Conservation (phyloP, 2,797 vertebrate species). For the Oreochromis grahami region DNA sequence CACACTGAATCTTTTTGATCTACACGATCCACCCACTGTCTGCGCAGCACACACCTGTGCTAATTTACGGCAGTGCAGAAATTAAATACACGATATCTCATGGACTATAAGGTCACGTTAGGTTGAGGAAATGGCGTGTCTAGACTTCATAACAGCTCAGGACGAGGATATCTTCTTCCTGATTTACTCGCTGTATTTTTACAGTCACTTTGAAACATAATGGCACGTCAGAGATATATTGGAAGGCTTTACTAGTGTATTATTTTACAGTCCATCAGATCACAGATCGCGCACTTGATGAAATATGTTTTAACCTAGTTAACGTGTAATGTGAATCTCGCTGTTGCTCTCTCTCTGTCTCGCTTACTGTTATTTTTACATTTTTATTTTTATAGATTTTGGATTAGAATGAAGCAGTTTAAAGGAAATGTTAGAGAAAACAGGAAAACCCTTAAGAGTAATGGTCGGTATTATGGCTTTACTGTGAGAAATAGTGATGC, state of each 20-base stretch:
- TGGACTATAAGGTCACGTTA: constrained; percentile 19
- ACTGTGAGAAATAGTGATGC: neutral
- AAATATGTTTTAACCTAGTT: constrained; percentile 34
- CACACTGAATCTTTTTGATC: constrained; percentile 50
- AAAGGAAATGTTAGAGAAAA: constrained; percentile 2
- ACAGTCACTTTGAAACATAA: constrained; percentile 41
- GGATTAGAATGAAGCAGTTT: constrained; percentile 19
- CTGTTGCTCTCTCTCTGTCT: neutral
- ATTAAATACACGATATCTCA: constrained; percentile 38
- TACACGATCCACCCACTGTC: constrained; percentile 43
- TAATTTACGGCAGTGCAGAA: constrained; percentile 34
- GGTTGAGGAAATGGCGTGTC: constrained; percentile 45
- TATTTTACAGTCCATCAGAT: constrained; percentile 49
- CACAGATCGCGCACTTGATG: constrained; percentile 10
- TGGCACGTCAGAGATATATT: constrained; percentile 30
- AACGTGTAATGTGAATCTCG: constrained; percentile 11
- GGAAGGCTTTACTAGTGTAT: constrained; percentile 38
- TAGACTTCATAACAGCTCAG: constrained; percentile 34
- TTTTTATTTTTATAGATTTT: neutral
- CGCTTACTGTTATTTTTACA: neutral
- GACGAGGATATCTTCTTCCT: constrained; percentile 40
- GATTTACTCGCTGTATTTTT: constrained; percentile 56
- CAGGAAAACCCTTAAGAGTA: constrained; percentile 13
- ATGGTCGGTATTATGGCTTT: neutral
- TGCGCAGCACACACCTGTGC: constrained; percentile 44